Evolutionary conservation across 2,888 invertebrate species (phyloP), one percentile per base, ranked within the genome.

Genomic region (Synergus umbraculus): DNA sequence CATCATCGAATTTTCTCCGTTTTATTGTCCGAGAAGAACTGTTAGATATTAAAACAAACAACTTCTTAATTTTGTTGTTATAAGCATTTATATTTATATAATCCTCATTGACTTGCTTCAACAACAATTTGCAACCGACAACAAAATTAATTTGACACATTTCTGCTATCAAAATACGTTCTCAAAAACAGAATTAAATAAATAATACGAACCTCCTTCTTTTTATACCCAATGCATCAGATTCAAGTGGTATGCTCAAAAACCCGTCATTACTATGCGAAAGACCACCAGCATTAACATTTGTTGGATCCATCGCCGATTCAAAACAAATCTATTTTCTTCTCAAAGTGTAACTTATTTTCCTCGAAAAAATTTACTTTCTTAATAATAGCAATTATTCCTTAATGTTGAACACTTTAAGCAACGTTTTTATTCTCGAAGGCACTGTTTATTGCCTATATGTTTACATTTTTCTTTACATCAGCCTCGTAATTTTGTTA

Each of bases 1-100:
- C 99, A 94, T 99, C 99, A 91, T 99, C 99, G 93, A 99, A 99
- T 87, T 98, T 96, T 88, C 97, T 96, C 0, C 99, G 94, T 92
- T 98, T 99, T 87, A 99, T 98, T 1, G 98, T 98, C 80, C 99
- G 94, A 44, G 97, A 97, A 13, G 98, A 98, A 91, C 98, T 97
- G 89, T 44, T 4, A 13, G 18, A 13, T 5, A 41, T 37, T 18
- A 66, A 79, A 66, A 13, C 15, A 78, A 54, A 54, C 54, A 9
- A n/a, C 10, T n/a, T 9, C n/a, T n/a, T 54, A 2, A 8, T 54
- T n/a, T 54, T 54, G n/a, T 49, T 49, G 15, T 15, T n/a, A 1
- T 7, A 49, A 15, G 15, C 13, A 49, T 7, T 49, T 49, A 2
- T 49, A 49, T 7, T 49, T 49, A 7, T 49, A 49, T 15, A 49